Evolutionary conservation across 2,888 invertebrate species (phyloP), one percentile per base, ranked within the genome.

Genomic region (Tiliacea citrago): DNA sequence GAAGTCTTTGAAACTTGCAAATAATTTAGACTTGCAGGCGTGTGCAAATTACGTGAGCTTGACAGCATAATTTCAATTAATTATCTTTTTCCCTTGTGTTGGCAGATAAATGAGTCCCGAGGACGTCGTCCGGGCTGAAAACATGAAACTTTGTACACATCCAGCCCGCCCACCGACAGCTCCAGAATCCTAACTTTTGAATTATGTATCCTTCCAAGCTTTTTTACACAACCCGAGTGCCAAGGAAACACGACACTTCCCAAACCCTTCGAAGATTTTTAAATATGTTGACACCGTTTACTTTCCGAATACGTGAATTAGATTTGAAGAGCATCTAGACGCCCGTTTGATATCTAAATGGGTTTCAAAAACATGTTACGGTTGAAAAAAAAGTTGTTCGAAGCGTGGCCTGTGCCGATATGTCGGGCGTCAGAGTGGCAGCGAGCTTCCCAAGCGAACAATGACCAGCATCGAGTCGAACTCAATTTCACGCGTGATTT

Each of bases 401-500:
- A 69, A 60, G 65, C 63, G 68, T 73, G 77, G 69, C 77, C 68
- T 78, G 80, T 88, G 83, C 81, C 81, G 86, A 88, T 89, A 89
- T 78, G 85, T 86, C 85, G 75, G 75, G 65, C 58, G 77, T 70
- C 78, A 77, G 83, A 90, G 85, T 91, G 92, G 91, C 92, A 91
- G 90, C 86, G 88, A 89, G 88, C 91, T 91, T 88, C 89, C 90
- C 90, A 89, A 88, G 85, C 92, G 91, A 91, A 93, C 94, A 94
- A 93, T 93, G 92, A 92, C 93, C 90, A 91, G 91, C 90, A 83
- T 79, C 89, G 92, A 93, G 88, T 93, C 93, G 93, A 95, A 95
- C 92, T 95, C 95, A 95, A 96, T 96, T 96, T 96, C 95, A 96
- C 95, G 96, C 95, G 94, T 95, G 95, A 95, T 96, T 95, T 95